Conservation (phyloP, 2,888 invertebrate genomes). For the Anoplius nigerrimus region DNA sequence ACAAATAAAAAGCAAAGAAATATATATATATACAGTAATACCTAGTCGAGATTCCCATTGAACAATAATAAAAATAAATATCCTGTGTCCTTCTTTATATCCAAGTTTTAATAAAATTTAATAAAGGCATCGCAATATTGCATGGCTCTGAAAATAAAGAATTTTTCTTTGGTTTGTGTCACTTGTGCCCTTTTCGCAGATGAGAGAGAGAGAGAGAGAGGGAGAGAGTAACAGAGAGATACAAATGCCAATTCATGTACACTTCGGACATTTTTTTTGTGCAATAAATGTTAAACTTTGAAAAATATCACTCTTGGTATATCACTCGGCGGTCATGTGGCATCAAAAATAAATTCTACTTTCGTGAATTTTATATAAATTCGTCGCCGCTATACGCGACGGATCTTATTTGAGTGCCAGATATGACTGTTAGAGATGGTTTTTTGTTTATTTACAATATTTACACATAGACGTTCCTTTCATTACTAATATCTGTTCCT, state of each 20-base stretch:
- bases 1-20: slow-evolving; percentile 58
- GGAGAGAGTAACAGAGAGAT: slow-evolving; percentile 50
- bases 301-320: slow-evolving; percentile 59
- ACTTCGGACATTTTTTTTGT: slow-evolving; percentile 63
- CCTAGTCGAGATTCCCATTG: slow-evolving; percentile 69
- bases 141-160: slow-evolving; percentile 56
- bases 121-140: slow-evolving; percentile 57
- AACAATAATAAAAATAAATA: slow-evolving; percentile 67
- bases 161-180: slow-evolving; percentile 58
- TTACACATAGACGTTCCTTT: slow-evolving; percentile 57
- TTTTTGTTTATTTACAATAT: slow-evolving; percentile 68
- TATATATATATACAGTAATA: slow-evolving; percentile 56
- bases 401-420: slow-evolving; percentile 64
- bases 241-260: slow-evolving; percentile 58
- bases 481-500: slow-evolving; percentile 54
- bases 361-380: slow-evolving; percentile 31
- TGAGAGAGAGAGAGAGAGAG: slow-evolving; percentile 30
- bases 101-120: slow-evolving; percentile 62
- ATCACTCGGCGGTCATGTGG: slow-evolving; percentile 70
- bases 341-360: slow-evolving; percentile 58
- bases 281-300: slow-evolving; percentile 68
- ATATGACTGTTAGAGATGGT: slow-evolving; percentile 68
- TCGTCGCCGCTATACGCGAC: slow-evolving; percentile 34
- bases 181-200: slow-evolving; percentile 58
- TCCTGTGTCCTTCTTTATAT: slow-evolving; percentile 68